Base-by-base conservation (phyloP, 2,797 vertebrate species). In the Pelodytes ibericus region DNA sequence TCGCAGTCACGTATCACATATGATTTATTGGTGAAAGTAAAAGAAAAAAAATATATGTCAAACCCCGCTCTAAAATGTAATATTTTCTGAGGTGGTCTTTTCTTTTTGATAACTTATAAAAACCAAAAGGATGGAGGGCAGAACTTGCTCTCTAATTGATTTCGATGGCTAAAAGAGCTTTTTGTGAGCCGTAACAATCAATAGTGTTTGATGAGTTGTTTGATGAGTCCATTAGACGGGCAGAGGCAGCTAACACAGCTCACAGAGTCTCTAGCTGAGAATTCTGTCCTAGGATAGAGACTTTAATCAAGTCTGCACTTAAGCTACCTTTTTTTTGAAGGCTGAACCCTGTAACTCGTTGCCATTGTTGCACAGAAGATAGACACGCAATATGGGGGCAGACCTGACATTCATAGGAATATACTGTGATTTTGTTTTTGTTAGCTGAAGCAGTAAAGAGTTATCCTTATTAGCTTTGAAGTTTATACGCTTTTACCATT, bases 111-210 rank as follows among this genome's bases (percentile, higher is more conserved):
- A 41, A 58, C 30, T 25, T 67, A 26, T 73, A 70, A 65, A 71
- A 62, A 49, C 36, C 26, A 60, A 22, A n/a, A 26, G n/a, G 41
- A 57, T 29, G 15, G 44, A 71, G 39, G 30, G 11, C 24, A 61
- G 44, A 30, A 18, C 29, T 63, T 62, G 31, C 64, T 41, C 44
- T 69, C 57, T 70, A 77, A 56, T 73, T 75, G 69, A 67, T 65
- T 57, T 61, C 56, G 53, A 75, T 75, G 69, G 51, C 66, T 70
- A 65, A 60, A 58, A 47, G 62, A 51, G 60, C 39, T 56, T 80
- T 79, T 62, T 57, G 51, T 22, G 53, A 64, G 60, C 53, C 72
- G 67, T 66, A 57, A 58, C 53, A 70, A 82, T 78, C 79, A 56
- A 73, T 73, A 75, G 25, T 27, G 29, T 68, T 64, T 78, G 64